These are phyloP conservation scores for Psilanteris sp. DNA, from an alignment of 1,140 invertebrate genomes.

Conservation along the genomic window DNA sequence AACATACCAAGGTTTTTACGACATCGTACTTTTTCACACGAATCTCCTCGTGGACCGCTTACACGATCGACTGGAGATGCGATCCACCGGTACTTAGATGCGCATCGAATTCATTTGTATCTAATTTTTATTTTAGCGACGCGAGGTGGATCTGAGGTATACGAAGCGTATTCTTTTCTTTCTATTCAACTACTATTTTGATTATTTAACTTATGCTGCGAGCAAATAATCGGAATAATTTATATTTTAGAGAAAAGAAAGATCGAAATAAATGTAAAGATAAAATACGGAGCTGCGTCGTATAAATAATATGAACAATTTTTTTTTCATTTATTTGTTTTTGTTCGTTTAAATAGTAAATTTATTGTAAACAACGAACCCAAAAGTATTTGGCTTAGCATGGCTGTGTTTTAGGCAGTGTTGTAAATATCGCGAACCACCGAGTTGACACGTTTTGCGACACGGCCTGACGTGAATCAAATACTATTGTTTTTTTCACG, in stretches of 20 bases:
- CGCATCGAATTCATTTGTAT: constrained; percentile 44
- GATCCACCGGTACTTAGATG: constrained; percentile 38
- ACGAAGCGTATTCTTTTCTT: not conserved
- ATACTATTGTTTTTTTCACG: constrained; percentile 16
- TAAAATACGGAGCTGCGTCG: constrained; percentile 4
- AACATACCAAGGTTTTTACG: not conserved
- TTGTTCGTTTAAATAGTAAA: constrained; percentile 24
- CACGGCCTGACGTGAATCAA: constrained; percentile 29
- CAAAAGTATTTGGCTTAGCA: constrained; percentile 79
- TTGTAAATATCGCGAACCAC: constrained; percentile 43
- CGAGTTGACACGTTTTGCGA: constrained; percentile 36
- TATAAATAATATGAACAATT: not conserved
- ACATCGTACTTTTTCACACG: constrained; percentile 2
- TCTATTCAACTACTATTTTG: not conserved
- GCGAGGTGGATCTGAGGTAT: constrained; percentile 57
- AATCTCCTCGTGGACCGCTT: not conserved
- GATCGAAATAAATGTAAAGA: constrained; percentile 1
- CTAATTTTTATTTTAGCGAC: constrained; percentile 5
- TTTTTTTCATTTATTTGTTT: not conserved
- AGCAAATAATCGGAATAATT: not conserved
- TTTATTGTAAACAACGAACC: constrained; percentile 71
- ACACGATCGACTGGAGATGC: not conserved
- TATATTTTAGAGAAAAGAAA: not conserved
- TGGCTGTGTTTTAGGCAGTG: constrained; percentile 77
- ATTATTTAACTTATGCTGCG: not conserved